phyloP scores from a whole-genome alignment of 2,888 invertebrate genomes.

The Miltochrista miniata region DNA sequence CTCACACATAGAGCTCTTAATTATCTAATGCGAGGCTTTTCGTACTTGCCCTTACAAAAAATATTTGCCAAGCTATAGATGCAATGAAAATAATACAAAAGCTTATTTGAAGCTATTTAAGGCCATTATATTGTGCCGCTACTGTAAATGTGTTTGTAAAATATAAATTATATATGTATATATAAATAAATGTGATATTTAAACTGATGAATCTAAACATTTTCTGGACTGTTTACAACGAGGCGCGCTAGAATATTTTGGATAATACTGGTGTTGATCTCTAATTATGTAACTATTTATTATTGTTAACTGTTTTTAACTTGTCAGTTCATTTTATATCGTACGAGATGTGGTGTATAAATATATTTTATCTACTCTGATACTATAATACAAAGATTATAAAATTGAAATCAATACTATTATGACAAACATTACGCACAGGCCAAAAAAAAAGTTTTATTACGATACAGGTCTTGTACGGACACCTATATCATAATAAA shows the following conservation, averaged over 20 bases:
- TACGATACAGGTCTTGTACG: no score
- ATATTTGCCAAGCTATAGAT: background rate
- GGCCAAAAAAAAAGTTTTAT: no score
- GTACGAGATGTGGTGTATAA: conserved; percentile 22
- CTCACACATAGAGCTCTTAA: no score
- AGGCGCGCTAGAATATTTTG: conserved; percentile 66
- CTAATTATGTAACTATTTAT: conserved; percentile 71
- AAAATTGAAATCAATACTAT: no score
- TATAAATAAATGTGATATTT: conserved; percentile 72
- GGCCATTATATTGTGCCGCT: conserved; percentile 8
- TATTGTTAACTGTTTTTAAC: conserved; percentile 70
- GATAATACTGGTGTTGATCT: conserved; percentile 51
- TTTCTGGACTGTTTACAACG: conserved; percentile 75
- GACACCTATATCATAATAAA: no score
- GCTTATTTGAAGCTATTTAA: no score
- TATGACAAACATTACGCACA: no score
- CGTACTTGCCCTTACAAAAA: no score
- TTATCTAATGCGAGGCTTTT: no score
- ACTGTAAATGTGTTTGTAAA: conserved; percentile 14
- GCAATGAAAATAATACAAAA: no score
- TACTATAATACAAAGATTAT: no score
- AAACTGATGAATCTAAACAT: conserved; percentile 55
- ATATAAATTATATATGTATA: conserved; percentile 28
- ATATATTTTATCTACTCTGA: no score
- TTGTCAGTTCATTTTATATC: conserved; percentile 12